These are phyloP conservation scores for Diglossa cyanea DNA, from an alignment of 2,797 vertebrate genomes.

Conservation along the genomic window DNA sequence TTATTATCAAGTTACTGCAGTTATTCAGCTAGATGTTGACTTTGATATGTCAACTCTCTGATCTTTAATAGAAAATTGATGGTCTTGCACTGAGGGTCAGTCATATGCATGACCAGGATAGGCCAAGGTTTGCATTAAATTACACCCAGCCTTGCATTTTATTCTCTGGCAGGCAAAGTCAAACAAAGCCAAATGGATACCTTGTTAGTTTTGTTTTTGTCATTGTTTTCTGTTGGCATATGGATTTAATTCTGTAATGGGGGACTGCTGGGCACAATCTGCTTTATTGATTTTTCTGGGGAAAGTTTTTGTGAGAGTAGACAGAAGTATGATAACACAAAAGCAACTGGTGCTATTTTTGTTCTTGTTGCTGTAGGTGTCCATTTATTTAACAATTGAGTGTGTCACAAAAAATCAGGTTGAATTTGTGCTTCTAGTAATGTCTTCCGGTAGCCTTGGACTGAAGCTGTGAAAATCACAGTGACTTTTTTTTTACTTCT, in stretches of 20 bases:
- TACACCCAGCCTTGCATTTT: constrained; percentile 80
- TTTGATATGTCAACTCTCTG: constrained; percentile 94
- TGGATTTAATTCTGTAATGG: constrained; percentile 85
- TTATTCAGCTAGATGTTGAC: constrained; percentile 85
- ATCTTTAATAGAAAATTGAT: constrained; percentile 91
- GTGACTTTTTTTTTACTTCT: background rate
- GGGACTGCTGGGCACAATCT: constrained; percentile 82
- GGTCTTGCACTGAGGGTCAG: constrained; percentile 88
- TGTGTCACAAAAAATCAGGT: constrained; percentile 54
- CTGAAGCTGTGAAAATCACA: background rate
- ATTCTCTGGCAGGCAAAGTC: constrained; percentile 74
- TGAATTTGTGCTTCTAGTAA: constrained; percentile 20
- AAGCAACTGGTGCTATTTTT: constrained; percentile 62
- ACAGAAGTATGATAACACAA: constrained; percentile 60
- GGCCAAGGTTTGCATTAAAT: constrained; percentile 90
- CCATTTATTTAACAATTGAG: constrained; percentile 20
- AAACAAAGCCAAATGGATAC: constrained; percentile 86
- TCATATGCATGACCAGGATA: constrained; percentile 77
- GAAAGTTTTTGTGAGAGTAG: constrained; percentile 66
- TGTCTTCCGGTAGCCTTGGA: background rate
- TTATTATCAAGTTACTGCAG: constrained; percentile 83
- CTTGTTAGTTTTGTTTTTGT: constrained; percentile 80
- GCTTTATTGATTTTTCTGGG: constrained; percentile 76
- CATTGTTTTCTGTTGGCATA: constrained; percentile 82
- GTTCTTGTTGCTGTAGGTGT: background rate